These are phyloP conservation scores for Eurytoma adleriae DNA, from an alignment of 2,888 invertebrate genomes.

Conservation along the genomic window DNA sequence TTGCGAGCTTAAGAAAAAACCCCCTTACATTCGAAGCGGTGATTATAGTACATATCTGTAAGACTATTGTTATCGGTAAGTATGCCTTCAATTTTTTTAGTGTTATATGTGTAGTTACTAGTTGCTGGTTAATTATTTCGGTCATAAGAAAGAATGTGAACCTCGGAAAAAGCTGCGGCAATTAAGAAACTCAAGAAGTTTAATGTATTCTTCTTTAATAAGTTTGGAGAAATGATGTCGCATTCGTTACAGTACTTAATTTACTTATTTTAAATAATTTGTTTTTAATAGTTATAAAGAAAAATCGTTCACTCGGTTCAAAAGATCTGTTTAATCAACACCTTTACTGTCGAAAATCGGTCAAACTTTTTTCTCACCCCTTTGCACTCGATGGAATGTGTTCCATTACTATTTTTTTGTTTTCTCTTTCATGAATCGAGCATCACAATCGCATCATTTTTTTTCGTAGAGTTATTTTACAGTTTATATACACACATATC, in stretches of 20 bases:
- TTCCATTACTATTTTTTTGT: conserved; percentile 55
- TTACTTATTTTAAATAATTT: conserved; percentile 47
- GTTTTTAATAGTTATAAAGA: conserved; percentile 36
- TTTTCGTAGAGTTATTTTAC: conserved; percentile 46
- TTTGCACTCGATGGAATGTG: conserved; percentile 62
- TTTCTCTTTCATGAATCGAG: conserved; percentile 58
- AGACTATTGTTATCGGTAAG: conserved; percentile 56
- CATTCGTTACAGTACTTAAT: conserved; percentile 49
- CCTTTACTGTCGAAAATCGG: conserved; percentile 28
- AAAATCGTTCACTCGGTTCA: conserved; percentile 21
- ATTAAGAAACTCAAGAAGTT: conserved; percentile 38
- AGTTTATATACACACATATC: conserved; percentile 51
- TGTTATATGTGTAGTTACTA: conserved; percentile 44
- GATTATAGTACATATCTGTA: conserved; percentile 53
- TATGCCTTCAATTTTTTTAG: conserved; percentile 48
- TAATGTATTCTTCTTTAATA: conserved; percentile 42
- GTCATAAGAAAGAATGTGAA: conserved; percentile 28
- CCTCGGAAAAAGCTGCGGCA: conserved; percentile 40
- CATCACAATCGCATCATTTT: conserved; percentile 57
- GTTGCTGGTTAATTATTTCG: conserved; percentile 46
- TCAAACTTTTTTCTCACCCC: conserved; percentile 43
- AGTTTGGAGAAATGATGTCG: conserved; percentile 36
- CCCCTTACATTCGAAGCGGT: conserved; percentile 33
- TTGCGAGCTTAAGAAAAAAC: conserved; percentile 35
- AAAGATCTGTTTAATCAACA: conserved; percentile 29